Evolutionary conservation across 2,113 vertebrate genomes (phyloP), one percentile per base, ranked within the genome.

Genomic region (Calyptomena viridis): DNA sequence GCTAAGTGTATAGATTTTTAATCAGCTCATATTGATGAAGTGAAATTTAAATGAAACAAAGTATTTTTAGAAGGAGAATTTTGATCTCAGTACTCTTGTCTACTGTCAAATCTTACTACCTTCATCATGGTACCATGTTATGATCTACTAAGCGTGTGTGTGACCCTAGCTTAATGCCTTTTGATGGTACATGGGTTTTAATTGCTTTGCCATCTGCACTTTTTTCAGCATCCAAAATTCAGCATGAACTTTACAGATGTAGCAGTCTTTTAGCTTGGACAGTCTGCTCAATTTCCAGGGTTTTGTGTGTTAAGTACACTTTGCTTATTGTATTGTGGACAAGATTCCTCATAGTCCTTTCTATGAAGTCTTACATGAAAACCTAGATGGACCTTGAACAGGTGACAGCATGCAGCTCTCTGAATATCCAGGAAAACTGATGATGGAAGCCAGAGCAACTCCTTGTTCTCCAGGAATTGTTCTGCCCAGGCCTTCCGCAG

Each of bases 11-110:
- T 96, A 93, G 95, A 89, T 97, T 96, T 97, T 95, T 94, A 97
- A 94, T 95, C 89, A 95, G 78, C 56, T 94, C 30, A 40, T 96
- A 97, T 75, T 97, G 95, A 96, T 97, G 94, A 97, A 94, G 89
- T 89, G 73, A 96, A 96, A 97, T 96, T 95, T 96, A 96, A 94
- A 96, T 95, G 62, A 96, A 96, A 96, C 90, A 79, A 81, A 56
- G 44, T 97, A 91, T 96, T 97, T 97, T 94, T 97, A 93, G 96
- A 97, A 96, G 9, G 22, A 95, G 93, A 67, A 89, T 90, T 91
- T 79, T 96, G 74, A 96, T 62, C 39, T 55, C 17, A 94, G 72
- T 90, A 49, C 69, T 93, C 67, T n/a, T 72, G 33, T 89, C 40
- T 67, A 56, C 75, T 84, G 35, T 46, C 39, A 90, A 23, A 27